A percentile compares a stretch with the other conserved stretches of the same genome.
Evolutionary conservation across 2,113 vertebrate genomes (phyloP).

Genomic region (Protobothrops mucrosquamatus): DNA sequence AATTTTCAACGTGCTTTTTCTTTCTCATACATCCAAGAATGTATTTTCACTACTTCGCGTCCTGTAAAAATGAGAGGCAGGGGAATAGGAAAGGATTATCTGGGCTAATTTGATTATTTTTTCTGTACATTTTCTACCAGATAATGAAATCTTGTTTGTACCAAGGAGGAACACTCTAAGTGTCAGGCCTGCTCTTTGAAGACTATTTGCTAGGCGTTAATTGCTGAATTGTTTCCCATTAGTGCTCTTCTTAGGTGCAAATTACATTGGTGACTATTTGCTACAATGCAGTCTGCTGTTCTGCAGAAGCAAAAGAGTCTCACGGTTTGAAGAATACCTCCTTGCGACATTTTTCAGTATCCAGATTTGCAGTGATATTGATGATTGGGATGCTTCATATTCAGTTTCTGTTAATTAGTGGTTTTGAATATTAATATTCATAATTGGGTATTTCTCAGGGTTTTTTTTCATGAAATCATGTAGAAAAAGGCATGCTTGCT

Average conservation of each 20-base stretch:
- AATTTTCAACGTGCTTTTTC: neutral
- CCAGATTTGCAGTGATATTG: slow-evolving; percentile 26
- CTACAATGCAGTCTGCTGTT: neutral
- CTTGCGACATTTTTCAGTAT: slow-evolving; percentile 17
- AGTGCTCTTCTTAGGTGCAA: slow-evolving; percentile 34
- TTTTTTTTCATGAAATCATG: neutral
- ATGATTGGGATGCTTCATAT: slow-evolving; percentile 16
- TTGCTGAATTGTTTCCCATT: slow-evolving; percentile 36
- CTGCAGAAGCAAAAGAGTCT: neutral
- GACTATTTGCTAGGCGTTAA: slow-evolving; percentile 43
- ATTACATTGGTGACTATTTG: slow-evolving; percentile 30
- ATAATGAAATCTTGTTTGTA: slow-evolving; percentile 10
- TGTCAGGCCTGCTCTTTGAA: slow-evolving; percentile 10
- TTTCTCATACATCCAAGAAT: neutral
- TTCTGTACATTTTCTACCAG: neutral
- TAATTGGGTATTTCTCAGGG: neutral
- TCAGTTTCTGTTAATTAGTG: neutral
- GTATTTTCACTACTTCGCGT: neutral
- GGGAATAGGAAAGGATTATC: neutral
- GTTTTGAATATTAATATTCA: slow-evolving; percentile 15
- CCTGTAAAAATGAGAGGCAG: neutral
- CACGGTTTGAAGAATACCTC: slow-evolving; percentile 42
- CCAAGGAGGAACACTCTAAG: slow-evolving; percentile 8
- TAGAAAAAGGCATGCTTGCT: neutral
- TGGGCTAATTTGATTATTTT: neutral